Evolutionary conservation across 1,140 invertebrate genomes (phyloP).

Genomic region (Drosophila santomea): DNA sequence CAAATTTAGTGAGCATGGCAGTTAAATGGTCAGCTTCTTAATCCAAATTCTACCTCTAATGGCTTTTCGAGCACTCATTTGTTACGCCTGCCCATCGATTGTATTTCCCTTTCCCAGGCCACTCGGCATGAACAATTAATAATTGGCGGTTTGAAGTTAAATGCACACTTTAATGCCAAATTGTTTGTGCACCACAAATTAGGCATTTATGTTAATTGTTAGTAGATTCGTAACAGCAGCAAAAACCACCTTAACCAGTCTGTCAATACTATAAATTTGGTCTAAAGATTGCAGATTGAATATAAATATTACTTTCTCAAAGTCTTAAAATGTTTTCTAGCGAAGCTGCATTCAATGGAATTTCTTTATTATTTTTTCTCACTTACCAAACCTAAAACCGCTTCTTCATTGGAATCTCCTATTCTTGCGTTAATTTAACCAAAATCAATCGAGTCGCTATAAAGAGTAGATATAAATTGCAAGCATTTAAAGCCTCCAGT

Average conservation of each 20-base stretch:
- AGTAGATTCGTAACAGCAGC: conserved; percentile 42
- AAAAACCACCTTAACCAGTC: neutral
- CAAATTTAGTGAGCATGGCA: conserved; percentile 25
- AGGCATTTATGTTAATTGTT: conserved; percentile 20
- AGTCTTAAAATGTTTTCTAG: too few relatives aligned
- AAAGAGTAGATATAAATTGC: neutral
- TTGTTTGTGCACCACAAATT: conserved; percentile 42
- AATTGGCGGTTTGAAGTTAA: conserved; percentile 54
- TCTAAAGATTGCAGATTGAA: neutral
- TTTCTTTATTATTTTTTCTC: neutral
- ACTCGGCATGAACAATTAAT: conserved; percentile 44
- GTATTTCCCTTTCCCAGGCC: conserved; percentile 20
- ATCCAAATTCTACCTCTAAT: conserved; percentile 46
- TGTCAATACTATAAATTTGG: neutral
- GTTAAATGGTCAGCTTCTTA: conserved; percentile 42
- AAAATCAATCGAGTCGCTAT: neutral
- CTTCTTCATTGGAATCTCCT: neutral
- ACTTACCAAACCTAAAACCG: neutral
- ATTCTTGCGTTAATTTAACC: neutral
- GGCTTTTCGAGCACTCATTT: conserved; percentile 43
- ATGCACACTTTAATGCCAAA: conserved; percentile 51
- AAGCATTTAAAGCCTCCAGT: neutral
- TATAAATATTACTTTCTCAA: neutral
- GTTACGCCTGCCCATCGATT: conserved; percentile 59
- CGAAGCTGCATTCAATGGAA: neutral